phyloP scores from a whole-genome alignment of 2,113 vertebrate genomes.

The Brachyhypopomus gauderio region DNA sequence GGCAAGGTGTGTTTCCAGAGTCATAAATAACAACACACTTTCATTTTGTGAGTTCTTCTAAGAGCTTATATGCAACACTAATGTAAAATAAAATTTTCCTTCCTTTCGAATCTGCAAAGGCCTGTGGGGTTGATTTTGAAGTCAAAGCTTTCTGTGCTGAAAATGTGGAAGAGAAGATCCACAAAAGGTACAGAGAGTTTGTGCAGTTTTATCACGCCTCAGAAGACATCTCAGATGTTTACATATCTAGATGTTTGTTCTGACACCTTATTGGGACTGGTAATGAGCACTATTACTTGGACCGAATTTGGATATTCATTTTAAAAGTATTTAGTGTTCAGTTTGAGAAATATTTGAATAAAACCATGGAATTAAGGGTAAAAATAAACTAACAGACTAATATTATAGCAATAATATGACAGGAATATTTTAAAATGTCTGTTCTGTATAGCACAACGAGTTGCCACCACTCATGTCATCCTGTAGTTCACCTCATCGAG shows the following conservation, averaged over 20 bases:
- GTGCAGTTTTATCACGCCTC: not conserved
- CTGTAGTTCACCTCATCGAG: no score
- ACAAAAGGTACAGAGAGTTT: constrained; percentile 83
- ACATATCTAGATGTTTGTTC: not conserved
- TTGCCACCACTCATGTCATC: no score
- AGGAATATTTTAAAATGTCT: no score
- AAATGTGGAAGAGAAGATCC: constrained; percentile 92
- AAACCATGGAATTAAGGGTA: no score
- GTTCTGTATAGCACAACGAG: no score
- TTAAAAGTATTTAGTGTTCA: no score
- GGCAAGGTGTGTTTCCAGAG: constrained; percentile 80
- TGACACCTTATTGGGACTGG: not conserved
- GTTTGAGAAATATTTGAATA: no score
- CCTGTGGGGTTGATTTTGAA: constrained; percentile 97
- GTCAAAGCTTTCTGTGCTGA: constrained; percentile 95
- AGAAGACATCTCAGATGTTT: not conserved
- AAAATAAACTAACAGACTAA: no score
- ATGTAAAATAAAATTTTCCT: not conserved
- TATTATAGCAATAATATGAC: no score
- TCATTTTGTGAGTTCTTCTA: not conserved
- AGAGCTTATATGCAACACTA: not conserved
- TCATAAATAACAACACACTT: not conserved
- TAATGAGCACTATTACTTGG: not conserved
- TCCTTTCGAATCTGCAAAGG: constrained; percentile 70
- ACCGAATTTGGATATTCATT: no score